Evolutionary conservation across 2,797 vertebrate genomes (phyloP).

Genomic region (Microctenopoma lineatum): DNA sequence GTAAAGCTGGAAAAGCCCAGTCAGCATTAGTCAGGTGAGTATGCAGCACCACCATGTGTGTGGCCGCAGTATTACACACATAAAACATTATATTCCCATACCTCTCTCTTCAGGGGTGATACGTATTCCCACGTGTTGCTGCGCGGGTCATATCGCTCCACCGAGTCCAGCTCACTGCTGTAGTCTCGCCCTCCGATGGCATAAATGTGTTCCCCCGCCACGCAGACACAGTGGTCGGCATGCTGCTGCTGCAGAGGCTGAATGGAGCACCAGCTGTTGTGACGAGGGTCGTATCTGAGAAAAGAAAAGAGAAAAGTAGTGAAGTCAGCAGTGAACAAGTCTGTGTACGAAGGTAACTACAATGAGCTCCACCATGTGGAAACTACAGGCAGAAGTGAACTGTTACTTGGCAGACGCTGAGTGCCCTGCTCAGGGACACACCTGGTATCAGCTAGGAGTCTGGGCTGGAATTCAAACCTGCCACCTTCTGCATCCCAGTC

Average conservation of each 20-base stretch:
- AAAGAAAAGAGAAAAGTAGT: background rate
- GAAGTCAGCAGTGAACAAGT: background rate
- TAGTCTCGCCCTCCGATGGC: slow-evolving; percentile 96
- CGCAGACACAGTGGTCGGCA: slow-evolving; percentile 94
- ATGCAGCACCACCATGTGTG: slow-evolving; percentile 58
- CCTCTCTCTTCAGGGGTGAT: slow-evolving; percentile 91
- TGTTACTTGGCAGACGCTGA: too few species aligned
- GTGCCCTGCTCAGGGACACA: too few species aligned
- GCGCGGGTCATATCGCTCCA: slow-evolving; percentile 94
- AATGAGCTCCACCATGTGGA: background rate
- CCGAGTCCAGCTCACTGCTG: slow-evolving; percentile 89
- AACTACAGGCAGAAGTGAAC: background rate
- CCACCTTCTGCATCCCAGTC: too few species aligned
- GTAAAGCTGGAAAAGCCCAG: background rate
- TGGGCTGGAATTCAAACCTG: too few species aligned
- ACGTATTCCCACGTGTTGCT: slow-evolving; percentile 93
- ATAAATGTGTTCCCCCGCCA: slow-evolving; percentile 89
- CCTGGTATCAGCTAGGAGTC: too few species aligned
- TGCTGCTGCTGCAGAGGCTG: slow-evolving; percentile 92
- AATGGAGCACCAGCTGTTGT: slow-evolving; percentile 94
- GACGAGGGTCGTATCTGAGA: slow-evolving; percentile 94
- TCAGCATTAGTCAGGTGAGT: background rate
- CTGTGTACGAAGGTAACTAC: background rate
- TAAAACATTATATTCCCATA: slow-evolving; percentile 55
- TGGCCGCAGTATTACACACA: slow-evolving; percentile 1